Evolutionary conservation across 2,888 invertebrate genomes (phyloP), one percentile per base, ranked within the genome.

Genomic region (Lamellibrachia columna): DNA sequence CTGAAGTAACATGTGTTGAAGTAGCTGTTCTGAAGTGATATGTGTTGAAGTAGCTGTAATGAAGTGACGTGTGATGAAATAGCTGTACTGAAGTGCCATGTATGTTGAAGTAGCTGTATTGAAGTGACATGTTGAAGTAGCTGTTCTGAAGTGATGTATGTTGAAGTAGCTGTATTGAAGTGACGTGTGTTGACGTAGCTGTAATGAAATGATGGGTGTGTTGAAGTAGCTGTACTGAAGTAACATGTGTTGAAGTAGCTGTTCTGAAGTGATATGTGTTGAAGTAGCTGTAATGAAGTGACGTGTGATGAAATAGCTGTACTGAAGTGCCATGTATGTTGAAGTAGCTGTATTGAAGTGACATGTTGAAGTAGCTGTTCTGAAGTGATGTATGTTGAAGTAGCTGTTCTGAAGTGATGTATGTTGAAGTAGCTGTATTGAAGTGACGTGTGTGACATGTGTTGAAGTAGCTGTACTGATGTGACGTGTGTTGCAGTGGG

Each of bases 71-170:
- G 55, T 75, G 75, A 22, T 75, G 75, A 75, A 75, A n/a, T 22
- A 22, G 15, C 75, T 75, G 75, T 75, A 15, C 15, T 75, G 75
- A 75, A 75, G 75, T 75, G 75, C 6, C 75, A 40, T 15, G 2
- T 75, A n/a, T 75, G 75, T 97, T 97, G 4, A 97, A 99, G 99
- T 99, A 40, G 40, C 40, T 40, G 40, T 40, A 40, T 40, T 40
- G 40, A 40, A 40, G 40, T 40, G 40, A 40, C 40, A 1, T 40
- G 40, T 40, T 40, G 40, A 40, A 40, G 40, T 40, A 40, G 40
- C 40, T 40, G 40, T 40, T 1, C 40, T 40, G 40, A 40, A 40
- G 40, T 40, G 40, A 40, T 1, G 1, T 40, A 1, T 40, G 40
- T 40, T 40, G 40, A 40, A 40, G 40, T 40, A 40, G 40, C 40